These are phyloP conservation scores for Leptinotarsa peninsularis DNA, from an alignment of 2,888 invertebrate genomes.

Conservation along the genomic window DNA sequence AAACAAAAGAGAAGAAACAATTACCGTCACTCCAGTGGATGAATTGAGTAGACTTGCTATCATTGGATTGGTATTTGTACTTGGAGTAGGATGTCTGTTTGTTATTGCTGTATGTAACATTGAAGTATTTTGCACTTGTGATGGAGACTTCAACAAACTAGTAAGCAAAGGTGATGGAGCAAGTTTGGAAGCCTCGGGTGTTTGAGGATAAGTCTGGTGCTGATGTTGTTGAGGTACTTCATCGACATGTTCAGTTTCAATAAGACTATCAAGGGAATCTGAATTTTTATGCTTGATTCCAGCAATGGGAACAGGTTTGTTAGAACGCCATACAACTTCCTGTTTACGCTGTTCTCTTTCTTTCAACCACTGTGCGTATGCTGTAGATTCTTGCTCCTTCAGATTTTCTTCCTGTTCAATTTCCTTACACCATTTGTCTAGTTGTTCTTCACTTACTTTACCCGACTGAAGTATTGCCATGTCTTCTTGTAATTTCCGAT, in stretches of 20 bases:
- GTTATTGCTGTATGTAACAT: constrained; percentile 65
- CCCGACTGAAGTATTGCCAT: constrained; percentile 71
- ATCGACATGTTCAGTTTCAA: constrained; percentile 58
- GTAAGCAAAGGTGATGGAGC: constrained; percentile 82
- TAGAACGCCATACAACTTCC: constrained; percentile 72
- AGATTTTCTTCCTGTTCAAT: constrained; percentile 81
- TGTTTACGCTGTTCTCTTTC: constrained; percentile 76
- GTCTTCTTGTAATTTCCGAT: constrained; percentile 78
- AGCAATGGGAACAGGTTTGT: constrained; percentile 49
- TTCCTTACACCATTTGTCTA: constrained; percentile 79
- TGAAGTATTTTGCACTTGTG: constrained; percentile 66
- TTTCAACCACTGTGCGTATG: constrained; percentile 73
- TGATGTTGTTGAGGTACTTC: constrained; percentile 44
- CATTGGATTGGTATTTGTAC: constrained; percentile 64
- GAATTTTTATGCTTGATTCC: constrained; percentile 63
- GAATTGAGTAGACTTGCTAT: constrained; percentile 70
- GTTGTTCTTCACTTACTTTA: constrained; percentile 75
- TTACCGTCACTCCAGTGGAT: constrained; percentile 50
- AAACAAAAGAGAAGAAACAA: constrained; percentile 12
- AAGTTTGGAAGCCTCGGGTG: constrained; percentile 61
- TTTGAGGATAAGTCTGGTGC: constrained; percentile 41
- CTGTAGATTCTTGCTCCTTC: constrained; percentile 75
- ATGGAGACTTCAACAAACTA: constrained; percentile 81
- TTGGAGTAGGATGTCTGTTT: constrained; percentile 61
- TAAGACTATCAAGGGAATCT: constrained; percentile 58